A percentile compares a stretch with the other conserved stretches of the same genome.
phyloP scores from a whole-genome alignment of 1,140 invertebrate genomes.

The Drosophila chauvacae region DNA sequence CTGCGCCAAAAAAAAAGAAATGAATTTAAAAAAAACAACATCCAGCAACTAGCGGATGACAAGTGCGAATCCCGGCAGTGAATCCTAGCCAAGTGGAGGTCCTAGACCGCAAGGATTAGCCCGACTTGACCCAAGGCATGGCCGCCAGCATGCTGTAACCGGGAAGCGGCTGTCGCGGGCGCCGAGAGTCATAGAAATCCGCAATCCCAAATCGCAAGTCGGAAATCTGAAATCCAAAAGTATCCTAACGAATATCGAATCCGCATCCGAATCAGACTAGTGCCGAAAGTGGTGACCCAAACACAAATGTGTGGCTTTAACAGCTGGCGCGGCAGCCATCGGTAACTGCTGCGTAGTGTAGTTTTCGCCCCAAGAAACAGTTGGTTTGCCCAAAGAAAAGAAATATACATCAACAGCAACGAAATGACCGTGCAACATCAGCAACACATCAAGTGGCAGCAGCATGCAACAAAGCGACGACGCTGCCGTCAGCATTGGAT shows the following conservation, averaged over 20 bases:
- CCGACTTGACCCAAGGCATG: slow-evolving; percentile 21
- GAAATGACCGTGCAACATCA: slow-evolving; percentile 24
- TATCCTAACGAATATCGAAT: background rate
- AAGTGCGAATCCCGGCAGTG: slow-evolving; percentile 54
- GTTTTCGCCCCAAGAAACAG: slow-evolving; percentile 8
- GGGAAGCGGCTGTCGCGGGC: slow-evolving; percentile 9
- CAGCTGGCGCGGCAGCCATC: slow-evolving; percentile 32
- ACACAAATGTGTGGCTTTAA: slow-evolving; percentile 64
- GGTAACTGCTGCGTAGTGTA: slow-evolving; percentile 31
- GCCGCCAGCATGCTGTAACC: slow-evolving; percentile 29
- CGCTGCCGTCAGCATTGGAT: slow-evolving; percentile 70
- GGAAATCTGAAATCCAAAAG: background rate
- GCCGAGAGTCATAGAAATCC: slow-evolving; percentile 1
- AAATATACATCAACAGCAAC: slow-evolving; percentile 16
- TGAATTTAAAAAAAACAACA: background rate
- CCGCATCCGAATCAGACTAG: slow-evolving; percentile 13
- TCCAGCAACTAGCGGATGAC: slow-evolving; percentile 45
- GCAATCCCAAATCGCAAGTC: background rate
- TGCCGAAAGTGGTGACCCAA: slow-evolving; percentile 35
- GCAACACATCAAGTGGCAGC: slow-evolving; percentile 48
- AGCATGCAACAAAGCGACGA: slow-evolving; percentile 58
- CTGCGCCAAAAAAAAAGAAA: slow-evolving; percentile 56
- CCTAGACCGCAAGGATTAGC: slow-evolving; percentile 18
- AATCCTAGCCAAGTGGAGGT: slow-evolving; percentile 19
- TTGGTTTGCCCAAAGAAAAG: background rate